Evolutionary conservation across 1,140 invertebrate genomes (phyloP), one percentile per base, ranked within the genome.

Genomic region (Heliconius himera): DNA sequence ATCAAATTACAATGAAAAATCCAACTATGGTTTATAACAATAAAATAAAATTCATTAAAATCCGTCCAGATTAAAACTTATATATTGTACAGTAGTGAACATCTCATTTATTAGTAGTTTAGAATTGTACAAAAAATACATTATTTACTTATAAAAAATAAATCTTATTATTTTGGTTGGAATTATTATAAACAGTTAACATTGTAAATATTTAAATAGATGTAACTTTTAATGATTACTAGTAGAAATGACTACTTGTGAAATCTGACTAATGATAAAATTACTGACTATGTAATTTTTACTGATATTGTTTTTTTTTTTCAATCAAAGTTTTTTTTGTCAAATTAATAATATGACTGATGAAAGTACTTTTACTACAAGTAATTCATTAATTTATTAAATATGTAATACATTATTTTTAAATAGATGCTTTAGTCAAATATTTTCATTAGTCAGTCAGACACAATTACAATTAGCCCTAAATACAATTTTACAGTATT

Each of bases 161-260:
- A 41, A 60, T 76, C 36, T 76, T 22, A 70, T 76, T 70, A 70
- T 70, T 38, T 41, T 76, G 60, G 60, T 70, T 60, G 33, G 29
- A 46, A 29, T 70, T 70, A 38, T 70, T 76, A 76, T 66, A 26
- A 70, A 76, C 36, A 70, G 41, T 76, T 18, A 66, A 26, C 54
- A 41, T 36, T 76, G 74, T 76, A 76, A 76, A 76, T 76, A 76
- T 22, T 70, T 26, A 26, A 66, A 66, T 66, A 66, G 60, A 11
- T 66, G 60, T 66, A 29, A 29, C 13, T 66, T 29, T 29, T 66
- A 66, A 66, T 66, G 9, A 66, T 29, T 66, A 66, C 11, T n/a
- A 16, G 22, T 66, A 66, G 22, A 66, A 26, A 16, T 29, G 60
- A 29, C 1, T 26, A 1, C 26, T 66, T 66, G 60, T 26, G 26